Evolutionary conservation across 2,113 vertebrate species (phyloP).

Genomic region (Petroica traversi): DNA sequence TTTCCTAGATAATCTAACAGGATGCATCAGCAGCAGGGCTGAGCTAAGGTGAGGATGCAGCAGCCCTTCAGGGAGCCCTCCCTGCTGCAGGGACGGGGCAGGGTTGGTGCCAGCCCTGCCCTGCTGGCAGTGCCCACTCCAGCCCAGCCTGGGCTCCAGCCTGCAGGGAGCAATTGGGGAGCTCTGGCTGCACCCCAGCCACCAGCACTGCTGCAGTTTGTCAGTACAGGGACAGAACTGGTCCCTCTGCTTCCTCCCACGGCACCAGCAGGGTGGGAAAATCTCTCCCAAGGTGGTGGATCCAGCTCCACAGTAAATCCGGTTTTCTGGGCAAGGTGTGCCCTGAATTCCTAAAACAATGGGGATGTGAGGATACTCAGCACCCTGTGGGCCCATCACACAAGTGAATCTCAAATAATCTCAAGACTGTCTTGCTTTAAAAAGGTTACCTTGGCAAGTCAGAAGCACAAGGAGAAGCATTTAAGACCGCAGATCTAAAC

Average conservation of each 20-base stretch:
- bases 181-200: neutral
- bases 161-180: neutral
- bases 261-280: neutral
- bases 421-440: slow-evolving; percentile 24
- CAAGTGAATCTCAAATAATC: slow-evolving; percentile 21
- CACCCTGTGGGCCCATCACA: neutral
- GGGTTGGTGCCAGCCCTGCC: neutral
- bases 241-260: neutral
- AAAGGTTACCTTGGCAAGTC: slow-evolving; percentile 56
- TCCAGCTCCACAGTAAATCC: neutral
- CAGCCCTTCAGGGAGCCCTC: neutral
- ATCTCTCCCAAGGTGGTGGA: neutral
- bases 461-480: slow-evolving; percentile 41
- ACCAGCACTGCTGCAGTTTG: neutral
- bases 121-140: neutral
- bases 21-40: neutral
- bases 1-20: neutral
- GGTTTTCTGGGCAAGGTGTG: neutral
- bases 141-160: neutral
- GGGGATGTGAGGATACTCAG: neutral
- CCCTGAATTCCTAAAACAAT: neutral
- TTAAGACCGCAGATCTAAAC: slow-evolving; percentile 29
- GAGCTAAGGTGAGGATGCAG: neutral
- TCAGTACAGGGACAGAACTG: neutral
- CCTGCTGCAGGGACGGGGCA: neutral